Percentiles rank a stretch among this genome's conserved stretches.
phyloP scores from a whole-genome alignment of 1,140 invertebrate genomes.

The Danaus melanippus region DNA sequence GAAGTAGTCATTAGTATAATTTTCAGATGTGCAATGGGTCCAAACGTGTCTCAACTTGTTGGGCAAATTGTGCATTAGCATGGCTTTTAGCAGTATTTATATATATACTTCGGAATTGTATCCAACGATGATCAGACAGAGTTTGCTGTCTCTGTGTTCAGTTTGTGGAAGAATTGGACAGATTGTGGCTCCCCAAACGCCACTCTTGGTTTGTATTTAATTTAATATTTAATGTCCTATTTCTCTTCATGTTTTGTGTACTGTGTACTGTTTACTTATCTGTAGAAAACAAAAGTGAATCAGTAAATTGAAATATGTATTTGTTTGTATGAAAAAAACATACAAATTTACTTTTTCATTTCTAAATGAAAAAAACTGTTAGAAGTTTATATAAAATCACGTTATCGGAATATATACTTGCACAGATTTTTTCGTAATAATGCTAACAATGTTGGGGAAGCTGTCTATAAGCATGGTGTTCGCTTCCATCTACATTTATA shows the following conservation, averaged over 20 bases:
- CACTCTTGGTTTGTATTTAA: conserved; percentile 58
- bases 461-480: conserved; percentile 75
- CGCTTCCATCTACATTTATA: conserved; percentile 77
- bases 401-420: too few relatives aligned
- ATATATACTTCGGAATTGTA: conserved; percentile 81
- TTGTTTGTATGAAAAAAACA: too few relatives aligned
- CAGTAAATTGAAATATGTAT: too few relatives aligned
- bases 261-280: too few relatives aligned
- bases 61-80: conserved; percentile 78
- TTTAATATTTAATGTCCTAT: too few relatives aligned
- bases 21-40: conserved; percentile 48
- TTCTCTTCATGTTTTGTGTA: too few relatives aligned
- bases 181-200: conserved; percentile 78
- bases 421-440: background rate
- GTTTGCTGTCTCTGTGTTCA: conserved; percentile 76
- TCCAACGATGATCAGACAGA: conserved; percentile 77
- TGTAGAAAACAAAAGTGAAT: too few relatives aligned
- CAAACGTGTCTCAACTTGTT: conserved; percentile 50
- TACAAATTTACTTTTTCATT: too few relatives aligned
- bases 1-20: conserved; percentile 12
- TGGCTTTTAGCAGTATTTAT: conserved; percentile 76
- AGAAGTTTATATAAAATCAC: too few relatives aligned
- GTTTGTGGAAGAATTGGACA: conserved; percentile 79
- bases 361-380: too few relatives aligned
- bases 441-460: conserved; percentile 75